These are phyloP conservation scores for Drosophila koepferae DNA, from an alignment of 2,888 invertebrate species.

Conservation along the genomic window DNA sequence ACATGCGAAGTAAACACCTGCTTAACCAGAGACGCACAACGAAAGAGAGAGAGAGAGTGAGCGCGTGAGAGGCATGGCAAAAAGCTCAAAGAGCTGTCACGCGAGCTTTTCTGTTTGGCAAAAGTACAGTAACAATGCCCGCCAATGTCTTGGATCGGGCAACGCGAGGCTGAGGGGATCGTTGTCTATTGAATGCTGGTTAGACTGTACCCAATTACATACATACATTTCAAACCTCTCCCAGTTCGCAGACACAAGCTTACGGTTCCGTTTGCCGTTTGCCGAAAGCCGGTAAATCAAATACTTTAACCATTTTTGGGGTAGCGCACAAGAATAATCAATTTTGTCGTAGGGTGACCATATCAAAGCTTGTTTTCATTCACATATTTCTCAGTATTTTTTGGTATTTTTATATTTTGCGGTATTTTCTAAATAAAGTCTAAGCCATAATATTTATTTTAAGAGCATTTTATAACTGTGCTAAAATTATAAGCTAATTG, in stretches of 20 bases:
- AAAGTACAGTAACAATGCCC: constrained; percentile 19
- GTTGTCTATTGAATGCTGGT: constrained; percentile 22
- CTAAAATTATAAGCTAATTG: background rate
- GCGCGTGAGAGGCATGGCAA: background rate
- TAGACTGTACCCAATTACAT: constrained; percentile 45
- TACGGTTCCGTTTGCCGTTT: background rate
- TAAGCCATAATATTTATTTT: background rate
- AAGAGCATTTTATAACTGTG: background rate
- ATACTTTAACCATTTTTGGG: background rate
- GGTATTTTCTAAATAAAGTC: background rate
- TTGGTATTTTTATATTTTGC: background rate
- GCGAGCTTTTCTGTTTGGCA: constrained; percentile 21
- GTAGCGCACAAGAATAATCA: constrained; percentile 1
- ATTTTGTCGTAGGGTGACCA: background rate
- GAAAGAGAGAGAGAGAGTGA: background rate
- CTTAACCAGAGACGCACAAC: constrained; percentile 11
- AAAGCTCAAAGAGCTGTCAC: constrained; percentile 23
- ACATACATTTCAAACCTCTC: background rate
- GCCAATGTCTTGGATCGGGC: constrained; percentile 24
- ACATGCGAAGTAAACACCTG: constrained; percentile 47
- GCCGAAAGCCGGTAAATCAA: constrained; percentile 1
- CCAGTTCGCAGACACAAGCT: constrained; percentile 2
- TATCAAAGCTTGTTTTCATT: background rate
- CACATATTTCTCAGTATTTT: background rate
- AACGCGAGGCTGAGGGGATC: constrained; percentile 24